Conservation (phyloP, 2,888 invertebrate genomes). For the Eupithecia centaureata region DNA sequence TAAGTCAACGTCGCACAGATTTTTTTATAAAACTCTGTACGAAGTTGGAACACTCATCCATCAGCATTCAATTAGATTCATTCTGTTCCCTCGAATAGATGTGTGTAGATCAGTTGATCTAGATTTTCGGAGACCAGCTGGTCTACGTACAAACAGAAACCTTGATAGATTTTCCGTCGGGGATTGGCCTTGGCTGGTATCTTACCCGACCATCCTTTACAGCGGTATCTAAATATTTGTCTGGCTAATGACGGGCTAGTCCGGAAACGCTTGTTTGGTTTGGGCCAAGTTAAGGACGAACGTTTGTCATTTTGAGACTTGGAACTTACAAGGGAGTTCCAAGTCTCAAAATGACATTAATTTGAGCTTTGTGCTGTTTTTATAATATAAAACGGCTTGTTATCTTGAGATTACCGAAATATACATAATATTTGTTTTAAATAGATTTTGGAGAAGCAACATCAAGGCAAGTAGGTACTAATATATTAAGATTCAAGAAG, state of each 20-base stretch:
- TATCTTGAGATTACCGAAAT: no score
- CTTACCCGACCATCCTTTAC: constrained; percentile 17
- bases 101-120: not conserved
- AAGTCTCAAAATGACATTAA: no score
- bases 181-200: not conserved
- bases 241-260: constrained; percentile 54
- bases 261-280: constrained; percentile 51
- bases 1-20: no score
- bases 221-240: constrained; percentile 55
- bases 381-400: no score
- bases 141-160: not conserved
- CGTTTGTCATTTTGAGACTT: no score
- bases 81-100: not conserved
- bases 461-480: no score
- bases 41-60: not conserved
- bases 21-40: not conserved
- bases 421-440: no score
- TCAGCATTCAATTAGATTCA: not conserved
- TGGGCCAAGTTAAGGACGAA: not conserved
- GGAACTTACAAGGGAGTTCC: no score
- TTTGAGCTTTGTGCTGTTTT: no score
- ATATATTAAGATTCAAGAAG: no score
- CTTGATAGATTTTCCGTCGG: not conserved
- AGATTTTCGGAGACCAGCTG: no score
- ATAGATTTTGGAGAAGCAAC: no score